Base-by-base conservation (phyloP, 1,140 invertebrate genomes). In the Lysiphlebus fabarum region DNA sequence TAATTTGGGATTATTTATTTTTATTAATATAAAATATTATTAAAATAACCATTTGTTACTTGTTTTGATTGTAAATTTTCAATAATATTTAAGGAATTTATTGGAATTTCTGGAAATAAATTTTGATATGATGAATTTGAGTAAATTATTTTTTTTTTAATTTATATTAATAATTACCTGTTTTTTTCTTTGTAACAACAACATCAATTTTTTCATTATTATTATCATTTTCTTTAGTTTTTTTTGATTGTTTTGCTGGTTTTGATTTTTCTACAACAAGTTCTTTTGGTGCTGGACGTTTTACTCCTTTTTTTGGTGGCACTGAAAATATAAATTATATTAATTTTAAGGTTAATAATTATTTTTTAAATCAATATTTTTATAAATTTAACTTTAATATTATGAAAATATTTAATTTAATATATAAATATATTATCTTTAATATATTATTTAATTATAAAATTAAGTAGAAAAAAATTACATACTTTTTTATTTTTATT, bases 241-340 rank as follows among this genome's bases (percentile, higher is more conserved):
- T 50, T 37, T 59, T 26, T 26, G 8, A 61, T 5, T 40, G 9
- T n/a, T 62, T 66, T 14, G 58, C 41, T n/a, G 53, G 48, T 62
- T 59, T 70, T 2, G 62, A 14, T 3, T 59, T 58, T 45, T 69
- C 61, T 1, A 59, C 50, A 9, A 47, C 48, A 42, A 62, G 58
- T 1, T 26, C 53, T 42, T 8, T 37, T 45, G 62, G 14, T n/a
- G 68, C 60, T 26, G 61, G 8, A 37, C 68, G 65, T 65, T 70
- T 70, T 6, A 53, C 47, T 26, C 58, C 54, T 63, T 62, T 70
- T 47, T 40, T 70, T 34, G 65, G 63, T 43, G 68, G 65, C 68
- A 68, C 68, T 70, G 43, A 41, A n/a, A 65, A 64, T n/a, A 43
- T 44, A 50, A 50, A 55, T 61, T 63, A n/a, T 53, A 12, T 56